Percentiles rank a stretch among this genome's conserved stretches.
Conservation (phyloP, 2,113 vertebrate genomes). For the Xiphorhynchus elegans region DNA sequence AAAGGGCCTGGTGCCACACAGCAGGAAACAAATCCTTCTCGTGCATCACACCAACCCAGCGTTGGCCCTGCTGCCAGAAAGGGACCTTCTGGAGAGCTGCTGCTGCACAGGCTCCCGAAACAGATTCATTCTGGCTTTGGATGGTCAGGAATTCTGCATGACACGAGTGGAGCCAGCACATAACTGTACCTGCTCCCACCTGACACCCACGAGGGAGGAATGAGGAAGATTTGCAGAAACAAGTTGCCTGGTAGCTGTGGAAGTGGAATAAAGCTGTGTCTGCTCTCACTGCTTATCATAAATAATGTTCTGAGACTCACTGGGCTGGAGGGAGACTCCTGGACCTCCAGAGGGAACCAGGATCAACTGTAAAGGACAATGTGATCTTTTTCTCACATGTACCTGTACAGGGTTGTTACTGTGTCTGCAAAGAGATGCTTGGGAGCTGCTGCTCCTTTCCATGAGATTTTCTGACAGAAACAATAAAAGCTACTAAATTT, state of each 20-base stretch:
- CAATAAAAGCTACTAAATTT: not conserved
- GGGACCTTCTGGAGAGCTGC: not conserved
- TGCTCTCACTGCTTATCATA: not conserved
- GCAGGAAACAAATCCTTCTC: not conserved
- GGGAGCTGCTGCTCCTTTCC: not conserved
- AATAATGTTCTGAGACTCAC: not conserved
- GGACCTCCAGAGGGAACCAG: not conserved
- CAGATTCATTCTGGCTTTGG: not conserved
- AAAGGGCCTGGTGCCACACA: not conserved
- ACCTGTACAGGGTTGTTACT: not conserved
- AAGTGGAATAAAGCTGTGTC: not conserved
- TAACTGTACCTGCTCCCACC: not conserved
- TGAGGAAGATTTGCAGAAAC: not conserved
- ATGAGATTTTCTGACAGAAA: not conserved
- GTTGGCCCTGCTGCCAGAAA: not conserved
- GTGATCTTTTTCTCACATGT: not conserved
- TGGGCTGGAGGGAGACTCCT: not conserved
- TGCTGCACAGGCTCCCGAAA: not conserved
- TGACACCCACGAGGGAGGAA: not conserved
- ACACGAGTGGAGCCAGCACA: not conserved
- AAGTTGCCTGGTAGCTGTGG: not conserved
- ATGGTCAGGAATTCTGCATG: not conserved
- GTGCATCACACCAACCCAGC: not conserved
- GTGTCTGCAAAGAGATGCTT: not conserved
- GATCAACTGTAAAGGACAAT: not conserved